These are phyloP conservation scores for Microctonus brassicae DNA, from an alignment of 2,888 invertebrate genomes.

Conservation along the genomic window DNA sequence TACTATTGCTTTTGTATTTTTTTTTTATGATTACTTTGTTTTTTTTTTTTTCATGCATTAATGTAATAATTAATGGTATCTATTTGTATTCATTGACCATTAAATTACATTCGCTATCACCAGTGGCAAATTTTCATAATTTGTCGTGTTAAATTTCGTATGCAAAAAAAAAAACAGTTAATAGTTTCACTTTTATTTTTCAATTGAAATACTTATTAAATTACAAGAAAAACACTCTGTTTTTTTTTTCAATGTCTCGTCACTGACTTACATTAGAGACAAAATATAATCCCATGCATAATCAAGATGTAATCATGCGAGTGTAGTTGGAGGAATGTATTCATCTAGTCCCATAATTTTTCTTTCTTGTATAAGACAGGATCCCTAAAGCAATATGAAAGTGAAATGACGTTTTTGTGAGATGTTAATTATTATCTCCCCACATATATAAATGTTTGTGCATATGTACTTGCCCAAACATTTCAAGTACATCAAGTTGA, in stretches of 20 bases:
- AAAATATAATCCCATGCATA: constrained; percentile 11
- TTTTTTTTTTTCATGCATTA: constrained; percentile 49
- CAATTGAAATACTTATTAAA: background rate
- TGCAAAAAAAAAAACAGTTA: background rate
- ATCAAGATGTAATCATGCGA: constrained; percentile 18
- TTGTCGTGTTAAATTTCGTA: background rate
- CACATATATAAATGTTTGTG: background rate
- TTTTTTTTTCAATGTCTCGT: background rate
- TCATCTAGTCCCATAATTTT: constrained; percentile 30
- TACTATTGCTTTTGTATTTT: constrained; percentile 46
- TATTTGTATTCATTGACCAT: constrained; percentile 35
- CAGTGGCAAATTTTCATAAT: constrained; percentile 14
- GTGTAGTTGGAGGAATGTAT: constrained; percentile 27
- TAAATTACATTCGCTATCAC: constrained; percentile 15
- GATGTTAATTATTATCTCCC: constrained; percentile 14
- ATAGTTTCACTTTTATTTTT: background rate
- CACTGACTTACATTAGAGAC: background rate
- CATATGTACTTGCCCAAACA: constrained; percentile 19
- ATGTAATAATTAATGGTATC: constrained; percentile 33
- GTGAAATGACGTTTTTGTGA: background rate
- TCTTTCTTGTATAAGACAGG: constrained; percentile 12
- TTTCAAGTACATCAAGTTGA: background rate
- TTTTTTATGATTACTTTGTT: constrained; percentile 36
- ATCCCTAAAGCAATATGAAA: constrained; percentile 8
- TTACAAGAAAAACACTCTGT: background rate